Evolutionary conservation across 2,888 invertebrate species (phyloP).

Genomic region (Dexiosoma caninum): DNA sequence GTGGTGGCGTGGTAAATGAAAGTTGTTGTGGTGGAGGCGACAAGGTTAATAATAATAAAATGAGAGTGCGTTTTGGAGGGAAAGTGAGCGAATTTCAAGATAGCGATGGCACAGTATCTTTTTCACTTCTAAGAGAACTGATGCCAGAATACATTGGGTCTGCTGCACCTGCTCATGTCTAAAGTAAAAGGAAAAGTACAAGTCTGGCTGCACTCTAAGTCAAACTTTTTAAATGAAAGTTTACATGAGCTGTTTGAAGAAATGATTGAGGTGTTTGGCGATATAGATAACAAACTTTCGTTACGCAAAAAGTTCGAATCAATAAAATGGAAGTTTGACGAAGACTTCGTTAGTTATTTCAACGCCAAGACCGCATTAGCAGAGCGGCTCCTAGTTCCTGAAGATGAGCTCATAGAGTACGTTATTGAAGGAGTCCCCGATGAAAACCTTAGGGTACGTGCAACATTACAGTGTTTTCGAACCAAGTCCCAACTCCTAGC

Average conservation of each 20-base stretch:
- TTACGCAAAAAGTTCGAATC: slow-evolving; percentile 12
- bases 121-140: slow-evolving; percentile 11
- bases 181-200: slow-evolving; percentile 38
- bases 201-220: slow-evolving; percentile 43
- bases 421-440: slow-evolving; percentile 47
- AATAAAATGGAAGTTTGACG: slow-evolving; percentile 25
- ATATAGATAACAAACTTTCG: not conserved
- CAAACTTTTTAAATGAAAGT: slow-evolving; percentile 40
- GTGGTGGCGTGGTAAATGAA: not conserved
- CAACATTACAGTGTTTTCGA: slow-evolving; percentile 20
- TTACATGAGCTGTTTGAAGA: slow-evolving; percentile 26
- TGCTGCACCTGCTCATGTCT: not conserved
- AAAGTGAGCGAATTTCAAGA: too few species aligned
- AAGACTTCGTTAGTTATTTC: slow-evolving; percentile 28
- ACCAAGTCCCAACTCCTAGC: slow-evolving; percentile 33
- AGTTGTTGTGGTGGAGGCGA: not conserved
- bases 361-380: not conserved
- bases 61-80: too few species aligned
- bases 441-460: slow-evolving; percentile 19
- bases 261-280: slow-evolving; percentile 14
- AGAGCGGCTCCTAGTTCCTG: not conserved
- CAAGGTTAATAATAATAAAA: not conserved
- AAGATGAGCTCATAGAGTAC: slow-evolving; percentile 33
- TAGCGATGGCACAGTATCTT: not conserved
- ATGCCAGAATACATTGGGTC: slow-evolving; percentile 20